Evolutionary conservation across 2,888 invertebrate genomes (phyloP), one percentile per base, ranked within the genome.

Genomic region (Tiliacea citrago): DNA sequence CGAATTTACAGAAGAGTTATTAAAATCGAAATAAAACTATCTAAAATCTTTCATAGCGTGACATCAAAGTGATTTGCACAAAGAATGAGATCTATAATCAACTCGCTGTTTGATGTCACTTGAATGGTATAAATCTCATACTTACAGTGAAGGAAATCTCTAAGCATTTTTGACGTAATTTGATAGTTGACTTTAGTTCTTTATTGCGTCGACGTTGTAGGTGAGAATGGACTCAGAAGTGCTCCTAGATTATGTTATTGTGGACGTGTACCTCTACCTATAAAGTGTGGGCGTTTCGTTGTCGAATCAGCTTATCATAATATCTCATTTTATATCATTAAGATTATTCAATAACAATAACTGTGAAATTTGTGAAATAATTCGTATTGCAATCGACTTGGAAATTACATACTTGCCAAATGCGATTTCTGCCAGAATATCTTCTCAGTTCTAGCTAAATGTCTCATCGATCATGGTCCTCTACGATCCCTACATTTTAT

Each of bases 1-100:
- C n/a, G 35, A 57, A 71, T 73, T 71, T 83, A 58, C 72, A 73
- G 67, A 66, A 13, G 71, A 69, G 63, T 79, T 83, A 83, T 74
- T 83, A 83, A 79, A 78, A 73, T 83, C n/a, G 55, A 73, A 70
- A 82, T 81, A 82, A 70, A 78, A 82, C 62, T 73, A 82, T 67
- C 66, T 69, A 24, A 70, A 61, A 73, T 67, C 42, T 77, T 82
- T 82, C 45, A 63, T 45, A 69, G 58, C 71, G 71, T 73, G 72
- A 71, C 68, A 83, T 83, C 74, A 83, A 79, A 83, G 83, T 60
- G 53, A 65, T 62, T 70, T 68, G 29, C 65, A 71, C 73, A 72
- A 58, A 72, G 66, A 72, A 57, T 24, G 51, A 47, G 39, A 72
- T 55, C 61, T 72, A 53, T 62, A 60, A 67, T 63, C 42, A 16